A percentile compares a stretch with the other conserved stretches of the same genome.
These are phyloP conservation scores for Theristicus caerulescens DNA, from an alignment of 2,113 vertebrate species.

Conservation along the genomic window DNA sequence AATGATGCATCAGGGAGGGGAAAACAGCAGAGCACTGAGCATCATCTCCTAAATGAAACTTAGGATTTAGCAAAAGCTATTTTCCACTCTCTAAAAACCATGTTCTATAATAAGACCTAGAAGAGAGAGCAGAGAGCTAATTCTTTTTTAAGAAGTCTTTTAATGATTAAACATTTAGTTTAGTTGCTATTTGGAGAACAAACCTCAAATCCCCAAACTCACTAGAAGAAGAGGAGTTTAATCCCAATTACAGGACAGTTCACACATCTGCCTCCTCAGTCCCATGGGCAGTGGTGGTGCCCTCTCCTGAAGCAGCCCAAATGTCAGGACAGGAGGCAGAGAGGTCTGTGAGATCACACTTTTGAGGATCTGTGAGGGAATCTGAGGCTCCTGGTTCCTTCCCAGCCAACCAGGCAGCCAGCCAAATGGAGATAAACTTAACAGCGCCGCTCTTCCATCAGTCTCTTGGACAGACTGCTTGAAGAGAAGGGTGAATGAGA, in stretches of 20 bases:
- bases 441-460: neutral
- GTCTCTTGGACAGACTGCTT: neutral
- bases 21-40: neutral
- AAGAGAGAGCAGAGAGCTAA: neutral
- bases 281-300: accelerated
- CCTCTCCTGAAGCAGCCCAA: neutral
- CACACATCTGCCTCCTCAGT: neutral
- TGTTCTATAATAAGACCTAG: neutral
- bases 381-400: neutral
- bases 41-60: neutral
- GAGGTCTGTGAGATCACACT: neutral
- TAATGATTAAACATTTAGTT: neutral
- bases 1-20: neutral
- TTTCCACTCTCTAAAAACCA: neutral
- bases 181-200: neutral
- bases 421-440: neutral
- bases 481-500: neutral
- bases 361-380: neutral
- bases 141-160: neutral
- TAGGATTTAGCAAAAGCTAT: neutral
- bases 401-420: neutral
- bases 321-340: neutral
- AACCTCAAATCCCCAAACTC: neutral
- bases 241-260: neutral
- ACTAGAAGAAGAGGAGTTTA: neutral